These are phyloP conservation scores for Nothoprocta perdicaria DNA, from an alignment of 2,113 vertebrate species.

Conservation along the genomic window DNA sequence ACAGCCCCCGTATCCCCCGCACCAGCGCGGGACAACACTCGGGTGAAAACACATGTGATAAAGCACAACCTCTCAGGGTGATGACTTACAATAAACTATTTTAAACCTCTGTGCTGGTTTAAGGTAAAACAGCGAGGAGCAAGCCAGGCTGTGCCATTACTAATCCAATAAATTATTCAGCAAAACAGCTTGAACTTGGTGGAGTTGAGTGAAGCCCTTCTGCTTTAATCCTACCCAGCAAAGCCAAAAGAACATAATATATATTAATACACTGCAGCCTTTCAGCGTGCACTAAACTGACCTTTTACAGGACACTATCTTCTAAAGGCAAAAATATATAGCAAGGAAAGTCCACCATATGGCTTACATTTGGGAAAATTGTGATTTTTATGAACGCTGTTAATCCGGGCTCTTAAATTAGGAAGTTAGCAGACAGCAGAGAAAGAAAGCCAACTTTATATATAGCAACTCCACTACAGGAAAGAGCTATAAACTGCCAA, in stretches of 20 bases:
- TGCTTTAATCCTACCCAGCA: not conserved
- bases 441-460: not conserved
- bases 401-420: not conserved
- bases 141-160: no score
- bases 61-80: no score
- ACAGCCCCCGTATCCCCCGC: not conserved
- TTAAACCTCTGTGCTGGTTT: fast-evolving
- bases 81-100: fast-evolving
- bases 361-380: not conserved
- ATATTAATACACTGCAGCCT: not conserved
- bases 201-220: not conserved
- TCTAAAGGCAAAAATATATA: not conserved
- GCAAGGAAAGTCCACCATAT: not conserved
- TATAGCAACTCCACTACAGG: not conserved
- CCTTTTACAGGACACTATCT: not conserved
- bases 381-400: not conserved
- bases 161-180: not conserved
- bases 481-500: not conserved
- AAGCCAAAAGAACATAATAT: not conserved
- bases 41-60: fast-evolving
- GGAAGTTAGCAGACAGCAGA: not conserved
- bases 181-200: not conserved
- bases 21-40: fast-evolving
- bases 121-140: not conserved
- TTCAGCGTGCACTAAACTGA: not conserved